Base-by-base conservation (phyloP, 2,113 vertebrate genomes). In the Brachyhypopomus occidentalis region DNA sequence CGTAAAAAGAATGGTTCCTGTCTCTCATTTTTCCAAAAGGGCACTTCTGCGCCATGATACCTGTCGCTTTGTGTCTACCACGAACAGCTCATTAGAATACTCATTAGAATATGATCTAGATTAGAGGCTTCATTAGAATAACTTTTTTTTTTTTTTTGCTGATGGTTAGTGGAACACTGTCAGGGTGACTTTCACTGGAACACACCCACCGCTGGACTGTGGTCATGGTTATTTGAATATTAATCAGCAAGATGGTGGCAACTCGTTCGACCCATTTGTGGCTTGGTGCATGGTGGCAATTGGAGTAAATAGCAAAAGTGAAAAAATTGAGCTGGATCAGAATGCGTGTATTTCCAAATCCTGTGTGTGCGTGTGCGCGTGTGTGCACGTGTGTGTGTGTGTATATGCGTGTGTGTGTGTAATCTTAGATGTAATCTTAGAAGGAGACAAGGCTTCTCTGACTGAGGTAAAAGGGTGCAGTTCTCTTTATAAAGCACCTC, bases 11-110 rank as follows among this genome's bases (percentile, higher is more conserved):
- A 30, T 30, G 30, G 30, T 30, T 69, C 75, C 72, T 86, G 75
- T 70, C 34, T n/a, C 36, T 75, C 84, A 20, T 72, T 62, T 36
- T 71, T 60, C 70, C 38, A 34, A 87, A 86, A 75, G 45, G 81
- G 30, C 56, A 52, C 74, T 86, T 83, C 62, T 84, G 81, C 79
- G 58, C 64, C 63, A 72, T 58, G 83, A 60, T 78, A 79, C 75
- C 86, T 87, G 86, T 88, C 88, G 83, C 75, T 62, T 70, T 76
- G 79, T 73, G 87, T 90, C 82, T 72, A 72, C 87, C 84, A 86
- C 45, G 27, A 11, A 4, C 27, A 78, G 63, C 78, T 83, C 58
- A 77, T 71, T 86, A 78, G 52, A 85, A 71, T 83, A 48, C 82
- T 86, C 56, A 85, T 88, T 90, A 86, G 72, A 86, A 88, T 85